Conservation (phyloP, 1,140 invertebrate species). For the Drosophila navojoa region DNA sequence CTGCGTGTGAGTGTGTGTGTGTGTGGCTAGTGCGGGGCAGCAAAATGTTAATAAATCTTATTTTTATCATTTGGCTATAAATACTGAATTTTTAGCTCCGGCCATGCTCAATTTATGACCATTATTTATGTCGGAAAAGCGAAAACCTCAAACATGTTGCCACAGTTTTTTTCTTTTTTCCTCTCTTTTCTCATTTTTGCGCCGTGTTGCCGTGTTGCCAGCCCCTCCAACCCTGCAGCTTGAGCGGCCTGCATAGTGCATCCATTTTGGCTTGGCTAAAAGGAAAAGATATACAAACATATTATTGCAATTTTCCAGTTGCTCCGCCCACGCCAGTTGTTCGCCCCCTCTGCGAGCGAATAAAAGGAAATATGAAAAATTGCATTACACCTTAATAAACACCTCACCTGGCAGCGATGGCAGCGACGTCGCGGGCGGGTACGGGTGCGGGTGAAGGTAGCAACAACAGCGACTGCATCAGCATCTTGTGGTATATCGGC, state of each 20-base stretch:
- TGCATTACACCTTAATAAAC: constrained; percentile 83
- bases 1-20: constrained; percentile 31
- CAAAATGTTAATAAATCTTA: constrained; percentile 84
- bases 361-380: constrained; percentile 79
- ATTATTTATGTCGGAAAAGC: constrained; percentile 84
- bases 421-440: background rate
- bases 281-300: constrained; percentile 69
- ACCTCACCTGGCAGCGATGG: constrained; percentile 67
- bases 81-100: constrained; percentile 84
- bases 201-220: constrained; percentile 2
- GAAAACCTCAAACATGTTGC: constrained; percentile 82
- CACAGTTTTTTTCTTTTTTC: constrained; percentile 64
- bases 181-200: constrained; percentile 12
- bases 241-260: constrained; percentile 65
- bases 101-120: constrained; percentile 84
- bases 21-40: constrained; percentile 50
- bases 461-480: constrained; percentile 24
- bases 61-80: constrained; percentile 84
- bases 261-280: constrained; percentile 67
- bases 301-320: constrained; percentile 82
- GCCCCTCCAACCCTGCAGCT: constrained; percentile 14
- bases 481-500: constrained; percentile 44
- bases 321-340: constrained; percentile 69
- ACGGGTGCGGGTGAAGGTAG: background rate
- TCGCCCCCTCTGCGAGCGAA: constrained; percentile 21